Evolutionary conservation across 2,113 vertebrate species (phyloP).

Genomic region (Mionectes macconnelli): DNA sequence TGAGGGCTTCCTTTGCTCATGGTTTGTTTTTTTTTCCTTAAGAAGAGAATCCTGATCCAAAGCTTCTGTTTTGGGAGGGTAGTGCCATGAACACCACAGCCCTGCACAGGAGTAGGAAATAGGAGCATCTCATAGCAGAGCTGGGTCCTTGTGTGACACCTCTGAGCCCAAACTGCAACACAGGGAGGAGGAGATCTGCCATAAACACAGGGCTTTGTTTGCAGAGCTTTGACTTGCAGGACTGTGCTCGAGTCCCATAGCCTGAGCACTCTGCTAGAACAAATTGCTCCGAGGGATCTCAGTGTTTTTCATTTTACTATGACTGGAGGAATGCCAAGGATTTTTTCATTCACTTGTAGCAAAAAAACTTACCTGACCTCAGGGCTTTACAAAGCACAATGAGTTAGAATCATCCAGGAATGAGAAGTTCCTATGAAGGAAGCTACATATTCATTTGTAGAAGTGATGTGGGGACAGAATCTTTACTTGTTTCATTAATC

Average conservation of each 20-base stretch:
- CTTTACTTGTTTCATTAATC: background rate
- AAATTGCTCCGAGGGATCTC: constrained; percentile 29
- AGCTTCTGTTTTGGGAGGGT: background rate
- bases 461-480: background rate
- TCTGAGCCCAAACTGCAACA: background rate
- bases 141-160: background rate
- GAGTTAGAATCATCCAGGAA: constrained; percentile 10
- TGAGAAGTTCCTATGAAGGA: background rate
- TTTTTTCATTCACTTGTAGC: constrained; percentile 16
- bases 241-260: background rate
- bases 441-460: background rate
- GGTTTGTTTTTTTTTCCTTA: background rate
- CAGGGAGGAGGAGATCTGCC: background rate
- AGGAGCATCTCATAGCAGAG: background rate
- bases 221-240: background rate
- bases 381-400: constrained; percentile 15
- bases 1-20: background rate
- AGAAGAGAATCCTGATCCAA: background rate
- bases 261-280: constrained; percentile 27
- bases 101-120: background rate
- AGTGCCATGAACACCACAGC: background rate
- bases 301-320: background rate
- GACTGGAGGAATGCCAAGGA: constrained; percentile 30
- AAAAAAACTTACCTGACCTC: constrained; percentile 23
- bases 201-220: constrained; percentile 26